Evolutionary conservation across 2,113 vertebrate species (phyloP), one percentile per base, ranked within the genome.

Genomic region (Ciconia stormi): DNA sequence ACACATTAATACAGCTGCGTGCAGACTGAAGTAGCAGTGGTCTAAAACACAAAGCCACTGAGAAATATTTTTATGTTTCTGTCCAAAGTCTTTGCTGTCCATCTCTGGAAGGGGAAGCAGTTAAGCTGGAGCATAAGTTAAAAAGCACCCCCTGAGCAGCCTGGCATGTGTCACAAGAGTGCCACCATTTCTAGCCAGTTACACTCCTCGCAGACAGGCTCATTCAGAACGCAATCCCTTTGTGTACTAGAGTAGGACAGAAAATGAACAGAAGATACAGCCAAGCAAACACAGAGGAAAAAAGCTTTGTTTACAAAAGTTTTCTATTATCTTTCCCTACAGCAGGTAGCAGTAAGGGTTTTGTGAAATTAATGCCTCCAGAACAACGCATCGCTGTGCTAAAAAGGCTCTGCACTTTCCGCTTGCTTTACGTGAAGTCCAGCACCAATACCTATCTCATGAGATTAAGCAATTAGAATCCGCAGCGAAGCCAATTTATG

Each of bases 91-190:
- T 21, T 34, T 19, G 46, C 56, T 46, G 47, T 7, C 77, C 21
- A 5, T 10, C 83, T 36, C 38, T 11, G 50, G 38, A 58, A 86
- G 30, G 53, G 22, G n/a, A 89, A 73, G 38, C 55, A 38, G 26
- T 14, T 53, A 74, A 65, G 25, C 40, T 7, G 25, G 34, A 72
- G 59, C 40, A 12, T 17, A 58, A 67, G 21, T 59, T 58, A 71
- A 49, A 16, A 30, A 52, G 42, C 38, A 2, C 4, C 46, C 53
- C 17, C 50, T 26, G 0, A 53, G 76, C 32, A 49, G 49, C 44
- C 34, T 26, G 50, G 42, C 50, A 10, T 0, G 0, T 4, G 19
- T 4, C 61, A 52, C 42, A 25, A 0, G 14, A 17, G 8, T 4
- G 3, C 10, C 72, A n/a, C 23, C 8, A 0, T 2, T 15, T 10